Conservation (phyloP, 2,888 invertebrate species). For the Metacarcinus magister region DNA sequence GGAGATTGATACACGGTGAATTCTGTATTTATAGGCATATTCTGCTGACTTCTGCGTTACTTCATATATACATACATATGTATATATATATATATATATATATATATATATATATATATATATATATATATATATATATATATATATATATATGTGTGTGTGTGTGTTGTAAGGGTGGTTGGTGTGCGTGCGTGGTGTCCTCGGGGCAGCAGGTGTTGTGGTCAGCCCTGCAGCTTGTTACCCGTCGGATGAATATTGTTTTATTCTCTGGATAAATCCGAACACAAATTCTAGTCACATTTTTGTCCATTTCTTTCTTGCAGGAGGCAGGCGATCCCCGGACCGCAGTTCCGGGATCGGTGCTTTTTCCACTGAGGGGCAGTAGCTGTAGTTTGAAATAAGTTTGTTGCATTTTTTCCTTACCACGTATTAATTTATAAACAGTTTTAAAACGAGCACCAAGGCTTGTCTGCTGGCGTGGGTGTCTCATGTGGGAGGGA, state of each 20-base stretch:
- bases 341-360: not conserved
- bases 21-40: too few relatives aligned
- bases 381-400: not conserved
- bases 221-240: not conserved
- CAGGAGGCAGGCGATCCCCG: constrained; percentile 18
- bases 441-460: not conserved
- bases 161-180: not conserved
- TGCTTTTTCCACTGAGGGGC: not conserved
- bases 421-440: not conserved
- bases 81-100: too few relatives aligned
- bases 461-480: not conserved
- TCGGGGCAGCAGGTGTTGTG: not conserved
- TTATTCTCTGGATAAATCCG: not conserved
- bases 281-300: not conserved
- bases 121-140: too few relatives aligned
- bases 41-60: too few relatives aligned
- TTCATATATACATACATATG: too few relatives aligned
- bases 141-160: too few relatives aligned
- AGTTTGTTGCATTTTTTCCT: constrained; percentile 4
- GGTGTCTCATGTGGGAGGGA: too few relatives aligned
- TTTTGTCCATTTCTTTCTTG: constrained; percentile 15
- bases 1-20: too few relatives aligned
- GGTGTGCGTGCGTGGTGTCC: not conserved
- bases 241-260: not conserved
- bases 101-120: too few relatives aligned